Base-by-base conservation (phyloP, 2,113 vertebrate species). In the Neotoma lepida region DNA sequence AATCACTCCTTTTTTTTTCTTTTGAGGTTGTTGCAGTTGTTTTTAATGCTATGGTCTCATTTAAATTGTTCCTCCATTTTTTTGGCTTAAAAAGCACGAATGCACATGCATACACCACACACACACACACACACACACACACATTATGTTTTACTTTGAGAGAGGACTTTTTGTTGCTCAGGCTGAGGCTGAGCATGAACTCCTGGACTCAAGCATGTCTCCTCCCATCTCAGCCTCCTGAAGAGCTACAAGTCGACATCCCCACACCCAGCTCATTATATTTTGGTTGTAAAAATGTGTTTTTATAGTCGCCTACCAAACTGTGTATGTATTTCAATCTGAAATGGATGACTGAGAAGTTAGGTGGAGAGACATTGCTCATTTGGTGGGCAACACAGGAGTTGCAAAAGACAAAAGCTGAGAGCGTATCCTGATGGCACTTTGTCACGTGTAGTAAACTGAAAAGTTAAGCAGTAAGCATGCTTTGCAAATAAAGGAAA, bases 401-500 rank as follows among this genome's bases (percentile, higher is more conserved):
- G 14, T 15, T 22, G 56, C 17, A 46, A 89, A 86, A 66, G 49
- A 4, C 76, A 88, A 41, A 89, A 74, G 26, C 39, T 28, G 24
- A 54, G 68, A 88, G 82, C 49, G 41, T 13, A 68, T 39, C 39
- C 41, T 70, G 49, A 30, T 1, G 14, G 4, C 44, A 1, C 26
- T 82, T 90, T 64, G 22, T 76, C 90, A 33, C 22, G 15, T 82
- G 63, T 18, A 86, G 66, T 64, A 39, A 44, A 30, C 2, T 51
- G 15, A 82, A 88, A 94, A 86, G 56, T 39, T 63, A 33, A 68
- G 14, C 22, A 49, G 56, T n/a, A 46, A 46, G 33, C 54, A 4
- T 22, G 18, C 41, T 88, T 82, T 84, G 26, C 51, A 80, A 87
- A 94, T 58, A 71, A 39, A 86, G 70, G 54, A 90, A 93, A 77